These are phyloP conservation scores for Cydia pomonella DNA, from an alignment of 1,140 invertebrate genomes.

Conservation along the genomic window DNA sequence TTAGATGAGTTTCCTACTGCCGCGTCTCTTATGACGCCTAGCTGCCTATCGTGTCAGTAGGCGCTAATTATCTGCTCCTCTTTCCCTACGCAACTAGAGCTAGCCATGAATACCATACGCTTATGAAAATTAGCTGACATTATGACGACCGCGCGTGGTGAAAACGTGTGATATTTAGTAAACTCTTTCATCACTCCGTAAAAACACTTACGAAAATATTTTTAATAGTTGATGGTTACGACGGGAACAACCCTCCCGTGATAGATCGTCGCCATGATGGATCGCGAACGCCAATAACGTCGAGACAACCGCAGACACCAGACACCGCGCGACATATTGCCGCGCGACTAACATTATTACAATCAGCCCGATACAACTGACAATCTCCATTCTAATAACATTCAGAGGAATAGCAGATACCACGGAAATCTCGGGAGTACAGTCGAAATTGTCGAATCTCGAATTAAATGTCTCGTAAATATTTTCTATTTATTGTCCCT, in stretches of 20 bases:
- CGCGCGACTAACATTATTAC: constrained; percentile 37
- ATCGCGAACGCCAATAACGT: constrained; percentile 43
- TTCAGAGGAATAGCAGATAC: background rate
- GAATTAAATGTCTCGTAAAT: background rate
- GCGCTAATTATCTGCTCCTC: no score
- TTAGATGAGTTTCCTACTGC: no score
- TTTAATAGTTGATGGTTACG: background rate
- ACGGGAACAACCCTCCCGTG: constrained; percentile 35
- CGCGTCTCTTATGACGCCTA: no score
- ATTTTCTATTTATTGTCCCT: background rate
- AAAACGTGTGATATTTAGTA: no score
- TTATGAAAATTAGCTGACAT: no score
- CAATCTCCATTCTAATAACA: constrained; percentile 21
- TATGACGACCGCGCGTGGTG: no score
- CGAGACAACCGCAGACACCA: constrained; percentile 48
- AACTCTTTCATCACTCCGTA: no score
- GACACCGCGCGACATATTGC: constrained; percentile 41
- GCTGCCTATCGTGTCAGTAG: no score
- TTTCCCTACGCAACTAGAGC: no score
- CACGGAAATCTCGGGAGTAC: background rate
- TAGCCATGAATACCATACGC: no score
- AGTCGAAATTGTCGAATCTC: background rate
- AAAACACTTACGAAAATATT: background rate
- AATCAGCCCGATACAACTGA: constrained; percentile 18
- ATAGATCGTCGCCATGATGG: constrained; percentile 58